Conservation (phyloP, 1,140 invertebrate genomes). For the Megalonaias nervosa region DNA sequence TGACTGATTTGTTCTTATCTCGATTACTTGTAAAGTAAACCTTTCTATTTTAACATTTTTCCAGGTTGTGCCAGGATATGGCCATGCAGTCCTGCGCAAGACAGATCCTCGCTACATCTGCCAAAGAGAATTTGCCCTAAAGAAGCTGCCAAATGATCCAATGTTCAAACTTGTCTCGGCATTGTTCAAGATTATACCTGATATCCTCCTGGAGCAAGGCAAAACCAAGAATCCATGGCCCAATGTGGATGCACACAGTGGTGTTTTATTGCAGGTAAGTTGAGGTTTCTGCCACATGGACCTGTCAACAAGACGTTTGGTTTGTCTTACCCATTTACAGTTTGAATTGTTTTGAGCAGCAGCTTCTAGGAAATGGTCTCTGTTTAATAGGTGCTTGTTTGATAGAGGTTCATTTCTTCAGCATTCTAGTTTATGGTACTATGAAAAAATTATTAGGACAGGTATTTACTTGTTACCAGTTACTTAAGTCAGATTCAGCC, state of each 20-base stretch:
- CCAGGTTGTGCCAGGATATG: slow-evolving; percentile 94
- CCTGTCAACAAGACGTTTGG: too few species aligned
- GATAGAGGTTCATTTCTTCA: too few species aligned
- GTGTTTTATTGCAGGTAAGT: slow-evolving; percentile 86
- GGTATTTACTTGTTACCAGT: too few species aligned
- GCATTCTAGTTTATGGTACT: too few species aligned
- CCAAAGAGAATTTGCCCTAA: slow-evolving; percentile 95
- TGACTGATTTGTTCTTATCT: too few species aligned
- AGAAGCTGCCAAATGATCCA: slow-evolving; percentile 93
- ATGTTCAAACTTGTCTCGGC: slow-evolving; percentile 93
- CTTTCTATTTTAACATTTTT: slow-evolving; percentile 4
- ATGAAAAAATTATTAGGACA: too few species aligned
- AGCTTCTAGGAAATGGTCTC: too few species aligned
- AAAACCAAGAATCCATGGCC: slow-evolving; percentile 99
- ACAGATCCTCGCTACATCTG: slow-evolving; percentile 96
- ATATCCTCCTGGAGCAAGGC: slow-evolving; percentile 92
- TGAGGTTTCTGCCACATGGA: background rate
- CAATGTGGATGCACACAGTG: slow-evolving; percentile 98
- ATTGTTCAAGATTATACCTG: slow-evolving; percentile 92
- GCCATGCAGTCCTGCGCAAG: slow-evolving; percentile 96
- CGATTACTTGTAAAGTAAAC: too few species aligned
- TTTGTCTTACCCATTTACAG: too few species aligned
- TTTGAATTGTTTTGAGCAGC: too few species aligned
- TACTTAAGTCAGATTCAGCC: too few species aligned
- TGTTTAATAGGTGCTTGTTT: too few species aligned